Base-by-base conservation (phyloP, 1,140 invertebrate genomes). In the Drosophila albomicans region DNA sequence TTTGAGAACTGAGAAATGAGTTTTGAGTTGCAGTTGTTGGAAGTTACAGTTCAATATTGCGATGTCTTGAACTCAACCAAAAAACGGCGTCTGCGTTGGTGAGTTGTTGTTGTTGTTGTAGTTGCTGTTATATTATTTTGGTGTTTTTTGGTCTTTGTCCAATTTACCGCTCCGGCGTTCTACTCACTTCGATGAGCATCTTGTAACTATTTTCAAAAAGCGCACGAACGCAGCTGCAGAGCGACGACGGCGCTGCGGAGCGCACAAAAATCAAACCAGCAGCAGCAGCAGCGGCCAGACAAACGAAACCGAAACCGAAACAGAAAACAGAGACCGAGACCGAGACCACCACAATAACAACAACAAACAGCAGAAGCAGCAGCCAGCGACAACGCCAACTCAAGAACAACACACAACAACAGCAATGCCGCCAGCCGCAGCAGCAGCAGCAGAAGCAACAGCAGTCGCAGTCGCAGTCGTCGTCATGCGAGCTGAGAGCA, bases 161-260 rank as follows among this genome's bases (percentile, higher is more conserved):
- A 79, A 70, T 87, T 87, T 77, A 75, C 90, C 90, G 90, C 86
- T 85, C 76, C 86, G 85, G 87, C 82, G 90, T 91, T 91, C 90
- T 89, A 82, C 79, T 90, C 90, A 87, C 89, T 91, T 87, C 90
- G 90, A 90, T 90, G 86, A 91, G 89, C 82, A 91, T 91, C 86
- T 91, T 91, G 90, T 91, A 91, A 91, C 90, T 91, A 91, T 90
- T 91, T 91, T 91, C 75, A 76, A 91, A 91, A 89, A 89, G 84
- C 84, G 89, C 89, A 91, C 89, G 89, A 81, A 84, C 89, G 78
- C 89, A 91, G 87, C 80, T 91, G 89, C 89, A 91, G 89, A 90
- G 89, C 89, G 81, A 76, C 77, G 57, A 73, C 77, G 76, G 59
- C 80, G 79, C 68, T 79, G 81, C 76, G 79, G 75, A 79, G 79